A percentile compares a stretch with the other conserved stretches of the same genome.
phyloP scores from a whole-genome alignment of 2,113 vertebrate species.

The Salminus brasiliensis region DNA sequence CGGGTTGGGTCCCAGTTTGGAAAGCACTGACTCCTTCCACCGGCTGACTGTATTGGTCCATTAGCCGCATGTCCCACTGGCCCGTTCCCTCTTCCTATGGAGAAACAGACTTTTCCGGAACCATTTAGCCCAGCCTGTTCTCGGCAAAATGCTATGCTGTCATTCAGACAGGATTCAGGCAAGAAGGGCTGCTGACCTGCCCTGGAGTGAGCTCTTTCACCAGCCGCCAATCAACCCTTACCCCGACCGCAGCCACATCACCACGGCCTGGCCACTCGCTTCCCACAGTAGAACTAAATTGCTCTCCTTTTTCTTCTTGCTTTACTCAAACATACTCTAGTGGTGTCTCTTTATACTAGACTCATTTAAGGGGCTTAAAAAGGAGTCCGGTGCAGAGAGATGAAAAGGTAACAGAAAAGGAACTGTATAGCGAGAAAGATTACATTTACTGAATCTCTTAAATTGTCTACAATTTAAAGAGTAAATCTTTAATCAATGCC shows the following conservation, averaged over 20 bases:
- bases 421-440: not conserved
- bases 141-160: not conserved
- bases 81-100: not conserved
- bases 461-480: no score
- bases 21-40: not conserved
- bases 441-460: no score
- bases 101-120: slow-evolving; percentile 14
- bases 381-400: not conserved
- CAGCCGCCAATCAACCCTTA: slow-evolving; percentile 27
- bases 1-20: not conserved
- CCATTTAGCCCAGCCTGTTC: slow-evolving; percentile 23
- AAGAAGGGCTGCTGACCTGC: slow-evolving; percentile 16
- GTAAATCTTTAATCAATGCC: no score
- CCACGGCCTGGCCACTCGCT: not conserved
- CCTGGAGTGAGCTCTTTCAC: slow-evolving; percentile 27
- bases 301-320: not conserved
- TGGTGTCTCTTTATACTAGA: not conserved
- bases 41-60: not conserved
- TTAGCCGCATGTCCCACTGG: not conserved
- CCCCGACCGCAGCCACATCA: slow-evolving; percentile 4
- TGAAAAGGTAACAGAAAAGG: not conserved
- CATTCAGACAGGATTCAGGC: slow-evolving; percentile 16
- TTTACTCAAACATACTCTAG: not conserved
- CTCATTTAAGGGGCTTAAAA: not conserved
- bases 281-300: not conserved